These are phyloP conservation scores for Hipposideros armiger DNA, from an alignment of 2,113 vertebrate genomes.

Conservation along the genomic window DNA sequence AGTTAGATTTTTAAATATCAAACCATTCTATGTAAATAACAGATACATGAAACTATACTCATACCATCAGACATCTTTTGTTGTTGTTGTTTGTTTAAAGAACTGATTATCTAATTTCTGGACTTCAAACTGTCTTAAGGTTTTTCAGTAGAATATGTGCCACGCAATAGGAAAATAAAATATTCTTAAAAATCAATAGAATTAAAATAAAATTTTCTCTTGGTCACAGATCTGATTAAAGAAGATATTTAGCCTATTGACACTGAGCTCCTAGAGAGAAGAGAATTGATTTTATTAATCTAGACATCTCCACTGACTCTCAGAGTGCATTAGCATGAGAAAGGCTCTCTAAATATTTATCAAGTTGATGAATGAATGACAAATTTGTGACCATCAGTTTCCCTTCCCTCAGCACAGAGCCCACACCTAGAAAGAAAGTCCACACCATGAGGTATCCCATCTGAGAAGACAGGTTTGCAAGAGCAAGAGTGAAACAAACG, in stretches of 20 bases:
- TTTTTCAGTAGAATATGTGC: not conserved
- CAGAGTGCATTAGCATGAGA: not conserved
- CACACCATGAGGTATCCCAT: not conserved
- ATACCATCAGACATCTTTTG: not conserved
- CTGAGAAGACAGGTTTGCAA: not conserved
- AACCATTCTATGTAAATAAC: not conserved
- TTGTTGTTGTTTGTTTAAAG: not conserved
- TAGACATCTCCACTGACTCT: not conserved
- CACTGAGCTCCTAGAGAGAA: not conserved
- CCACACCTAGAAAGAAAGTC: not conserved
- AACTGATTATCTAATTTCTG: not conserved
- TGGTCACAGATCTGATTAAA: not conserved
- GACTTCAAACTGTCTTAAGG: not conserved
- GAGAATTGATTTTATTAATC: not conserved
- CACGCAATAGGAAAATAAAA: not conserved
- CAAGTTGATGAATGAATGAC: not conserved
- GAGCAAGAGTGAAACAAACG: not conserved
- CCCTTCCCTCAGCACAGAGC: not conserved
- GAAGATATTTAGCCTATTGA: not conserved
- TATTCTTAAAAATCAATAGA: not conserved
- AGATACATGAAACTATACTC: not conserved
- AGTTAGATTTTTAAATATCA: not conserved
- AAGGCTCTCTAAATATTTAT: not conserved
- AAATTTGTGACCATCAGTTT: not conserved
- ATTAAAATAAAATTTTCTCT: constrained; percentile 43